These are phyloP conservation scores for Mesorhabditis spiculigera DNA, from an alignment of 2,888 invertebrate species.

Conservation along the genomic window DNA sequence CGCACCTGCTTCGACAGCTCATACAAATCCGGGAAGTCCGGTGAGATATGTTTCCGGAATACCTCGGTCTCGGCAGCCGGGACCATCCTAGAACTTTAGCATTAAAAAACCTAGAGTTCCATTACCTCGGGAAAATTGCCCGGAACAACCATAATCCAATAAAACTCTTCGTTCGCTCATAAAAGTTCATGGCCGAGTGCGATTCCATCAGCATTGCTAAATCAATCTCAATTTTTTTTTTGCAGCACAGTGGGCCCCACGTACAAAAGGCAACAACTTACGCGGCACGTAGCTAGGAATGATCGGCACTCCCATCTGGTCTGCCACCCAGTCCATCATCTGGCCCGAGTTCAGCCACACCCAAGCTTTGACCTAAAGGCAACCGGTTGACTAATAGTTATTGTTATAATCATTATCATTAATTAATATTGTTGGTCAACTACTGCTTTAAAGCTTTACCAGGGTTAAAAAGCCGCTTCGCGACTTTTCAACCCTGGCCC, in stretches of 20 bases:
- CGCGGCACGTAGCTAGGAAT: conserved; percentile 43
- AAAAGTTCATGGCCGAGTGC: conserved; percentile 37
- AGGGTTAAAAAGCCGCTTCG: too few relatives aligned
- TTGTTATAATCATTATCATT: too few relatives aligned
- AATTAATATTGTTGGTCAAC: too few relatives aligned
- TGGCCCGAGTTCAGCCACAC: conserved; percentile 16
- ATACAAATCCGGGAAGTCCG: conserved; percentile 39
- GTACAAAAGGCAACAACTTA: conserved; percentile 10
- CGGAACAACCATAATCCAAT: conserved; percentile 31
- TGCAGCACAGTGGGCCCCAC: neutral
- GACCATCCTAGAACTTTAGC: conserved; percentile 17
- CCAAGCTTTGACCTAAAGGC: neutral
- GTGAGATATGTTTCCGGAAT: conserved; percentile 37
- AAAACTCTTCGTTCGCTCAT: conserved; percentile 35
- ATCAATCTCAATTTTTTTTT: conserved; percentile 3
- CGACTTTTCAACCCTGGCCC: too few relatives aligned
- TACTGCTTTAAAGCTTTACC: too few relatives aligned
- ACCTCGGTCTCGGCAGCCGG: conserved; percentile 26
- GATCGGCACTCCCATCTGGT: conserved; percentile 35
- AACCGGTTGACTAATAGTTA: too few relatives aligned
- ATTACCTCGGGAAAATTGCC: conserved; percentile 11
- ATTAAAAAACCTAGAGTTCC: conserved; percentile 7
- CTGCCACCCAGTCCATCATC: conserved; percentile 42
- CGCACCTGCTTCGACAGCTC: conserved; percentile 20
- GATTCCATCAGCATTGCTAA: conserved; percentile 41